A percentile compares a stretch with the other conserved stretches of the same genome.
phyloP scores from a whole-genome alignment of 1,140 invertebrate genomes.

The Tenebrio molitor region DNA sequence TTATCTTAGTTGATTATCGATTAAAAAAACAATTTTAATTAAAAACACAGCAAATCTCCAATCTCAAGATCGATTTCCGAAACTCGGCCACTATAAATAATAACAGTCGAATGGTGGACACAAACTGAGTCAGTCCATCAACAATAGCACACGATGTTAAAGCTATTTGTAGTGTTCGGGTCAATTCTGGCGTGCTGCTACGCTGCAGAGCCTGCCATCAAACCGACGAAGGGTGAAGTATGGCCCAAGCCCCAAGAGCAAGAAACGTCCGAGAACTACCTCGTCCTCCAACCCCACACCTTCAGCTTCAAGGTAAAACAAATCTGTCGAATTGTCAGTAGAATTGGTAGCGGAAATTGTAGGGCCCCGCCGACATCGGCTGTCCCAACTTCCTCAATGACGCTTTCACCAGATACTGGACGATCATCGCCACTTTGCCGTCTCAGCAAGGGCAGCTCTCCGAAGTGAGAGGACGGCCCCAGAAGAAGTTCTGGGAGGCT shows the following conservation, averaged over 20 bases:
- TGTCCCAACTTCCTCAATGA: constrained; percentile 69
- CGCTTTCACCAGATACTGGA: constrained; percentile 71
- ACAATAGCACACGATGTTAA: no score
- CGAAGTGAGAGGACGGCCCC: background rate
- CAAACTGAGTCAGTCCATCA: no score
- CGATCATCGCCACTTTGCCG: constrained; percentile 60
- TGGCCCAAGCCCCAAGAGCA: constrained; percentile 70
- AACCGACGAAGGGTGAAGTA: constrained; percentile 68
- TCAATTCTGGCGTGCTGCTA: background rate
- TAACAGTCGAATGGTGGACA: no score
- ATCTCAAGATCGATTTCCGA: no score
- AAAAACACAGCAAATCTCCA: no score
- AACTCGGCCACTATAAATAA: no score
- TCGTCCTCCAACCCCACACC: constrained; percentile 64
- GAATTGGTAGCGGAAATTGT: no score
- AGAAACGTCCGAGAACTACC: constrained; percentile 62
- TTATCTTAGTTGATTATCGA: no score
- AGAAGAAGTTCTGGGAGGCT: background rate
- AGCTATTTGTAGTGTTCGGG: background rate
- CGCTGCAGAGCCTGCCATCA: constrained; percentile 55
- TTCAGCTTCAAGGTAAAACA: constrained; percentile 63
- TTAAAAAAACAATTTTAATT: no score
- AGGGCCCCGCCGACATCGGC: constrained; percentile 61
- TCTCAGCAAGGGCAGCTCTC: background rate
- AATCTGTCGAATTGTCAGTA: background rate